These are phyloP conservation scores for Hirtodrosophila cameraria DNA, from an alignment of 2,888 invertebrate genomes.

Conservation along the genomic window DNA sequence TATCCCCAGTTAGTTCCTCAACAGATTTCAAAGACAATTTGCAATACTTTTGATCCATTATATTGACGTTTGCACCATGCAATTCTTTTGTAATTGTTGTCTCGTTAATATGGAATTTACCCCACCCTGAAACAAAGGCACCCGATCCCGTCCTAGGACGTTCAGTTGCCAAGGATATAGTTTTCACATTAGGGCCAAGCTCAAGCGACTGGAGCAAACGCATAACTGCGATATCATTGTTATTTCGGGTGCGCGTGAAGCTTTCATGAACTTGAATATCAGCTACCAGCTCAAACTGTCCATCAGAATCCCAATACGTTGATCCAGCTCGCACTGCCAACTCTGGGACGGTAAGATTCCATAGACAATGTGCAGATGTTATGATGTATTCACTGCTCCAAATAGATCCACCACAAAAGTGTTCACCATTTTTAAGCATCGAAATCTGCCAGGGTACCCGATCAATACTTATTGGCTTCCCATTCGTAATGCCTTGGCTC, in stretches of 20 bases:
- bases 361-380: slow-evolving; percentile 17
- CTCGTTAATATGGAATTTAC: no score
- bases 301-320: slow-evolving; percentile 5
- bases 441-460: slow-evolving; percentile 18
- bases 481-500: slow-evolving; percentile 21
- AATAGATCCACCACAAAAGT: slow-evolving; percentile 17
- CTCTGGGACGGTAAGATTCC: neutral
- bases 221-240: slow-evolving; percentile 15
- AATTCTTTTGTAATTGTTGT: neutral
- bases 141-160: neutral
- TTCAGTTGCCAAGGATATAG: neutral
- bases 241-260: no score
- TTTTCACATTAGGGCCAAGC: neutral
- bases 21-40: neutral
- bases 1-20: slow-evolving; percentile 18
- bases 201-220: neutral
- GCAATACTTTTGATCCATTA: slow-evolving; percentile 1
- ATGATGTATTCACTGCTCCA: slow-evolving; percentile 3
- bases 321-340: slow-evolving; percentile 22
- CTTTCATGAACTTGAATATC: neutral
- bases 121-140: slow-evolving; percentile 22
- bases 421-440: neutral
- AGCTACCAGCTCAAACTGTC: slow-evolving; percentile 6
- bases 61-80: neutral
- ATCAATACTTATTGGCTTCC: neutral